Evolutionary conservation across 2,113 vertebrate genomes (phyloP).

Genomic region (Cephalophus harveyi): DNA sequence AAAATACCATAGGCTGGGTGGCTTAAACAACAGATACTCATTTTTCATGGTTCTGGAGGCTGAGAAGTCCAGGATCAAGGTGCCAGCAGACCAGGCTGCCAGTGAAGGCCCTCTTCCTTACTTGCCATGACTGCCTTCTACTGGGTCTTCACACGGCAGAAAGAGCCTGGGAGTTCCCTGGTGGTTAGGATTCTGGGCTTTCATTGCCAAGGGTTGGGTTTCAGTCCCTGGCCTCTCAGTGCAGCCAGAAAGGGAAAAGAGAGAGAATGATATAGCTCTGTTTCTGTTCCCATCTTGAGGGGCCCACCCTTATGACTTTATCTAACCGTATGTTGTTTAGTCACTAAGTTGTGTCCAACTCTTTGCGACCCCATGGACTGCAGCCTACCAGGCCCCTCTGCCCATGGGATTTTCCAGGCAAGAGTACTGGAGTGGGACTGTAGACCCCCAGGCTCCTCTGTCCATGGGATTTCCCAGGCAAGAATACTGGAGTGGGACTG

Average conservation of each 20-base stretch:
- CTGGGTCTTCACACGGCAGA: neutral
- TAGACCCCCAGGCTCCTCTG: neutral
- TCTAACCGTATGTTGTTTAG: neutral
- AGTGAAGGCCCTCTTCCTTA: neutral
- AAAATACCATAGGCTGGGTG: neutral
- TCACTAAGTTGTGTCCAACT: neutral
- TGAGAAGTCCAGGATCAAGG: neutral
- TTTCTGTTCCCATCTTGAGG: neutral
- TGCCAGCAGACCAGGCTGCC: neutral
- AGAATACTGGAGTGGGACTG: too few relatives aligned
- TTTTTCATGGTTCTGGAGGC: neutral
- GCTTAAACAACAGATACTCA: neutral
- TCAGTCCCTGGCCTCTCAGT: neutral
- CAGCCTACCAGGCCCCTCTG: neutral
- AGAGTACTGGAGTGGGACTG: too few relatives aligned
- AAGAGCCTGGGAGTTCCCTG: neutral
- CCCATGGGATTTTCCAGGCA: neutral
- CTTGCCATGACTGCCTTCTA: neutral
- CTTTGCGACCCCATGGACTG: neutral
- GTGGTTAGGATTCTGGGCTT: neutral
- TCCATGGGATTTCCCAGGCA: neutral
- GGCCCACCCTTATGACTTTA: neutral
- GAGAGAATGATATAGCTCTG: neutral
- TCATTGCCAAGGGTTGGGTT: neutral
- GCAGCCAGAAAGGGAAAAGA: neutral